Conservation (phyloP, 2,113 vertebrate genomes). For the Caracal caracal region DNA sequence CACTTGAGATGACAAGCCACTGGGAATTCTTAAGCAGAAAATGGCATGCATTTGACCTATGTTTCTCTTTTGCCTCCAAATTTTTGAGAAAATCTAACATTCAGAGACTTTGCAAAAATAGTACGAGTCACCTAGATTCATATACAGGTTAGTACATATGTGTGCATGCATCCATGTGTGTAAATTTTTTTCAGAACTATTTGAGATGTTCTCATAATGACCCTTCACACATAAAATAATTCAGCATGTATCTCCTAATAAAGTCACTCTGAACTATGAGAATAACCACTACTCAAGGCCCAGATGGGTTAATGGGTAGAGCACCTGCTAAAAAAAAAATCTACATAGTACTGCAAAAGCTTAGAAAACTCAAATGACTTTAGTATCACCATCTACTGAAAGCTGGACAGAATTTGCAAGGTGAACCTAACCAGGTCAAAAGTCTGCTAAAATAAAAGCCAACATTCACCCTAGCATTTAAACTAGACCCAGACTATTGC, state of each 20-base stretch:
- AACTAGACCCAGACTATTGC: neutral
- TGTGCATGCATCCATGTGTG: neutral
- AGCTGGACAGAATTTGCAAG: slow-evolving; percentile 1
- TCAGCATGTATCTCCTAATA: slow-evolving; percentile 38
- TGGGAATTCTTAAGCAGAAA: neutral
- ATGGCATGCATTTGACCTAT: neutral
- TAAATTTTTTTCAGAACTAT: neutral
- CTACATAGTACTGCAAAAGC: neutral
- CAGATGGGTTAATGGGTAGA: neutral
- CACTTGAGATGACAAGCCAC: neutral
- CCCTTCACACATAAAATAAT: slow-evolving; percentile 32
- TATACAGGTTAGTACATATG: neutral
- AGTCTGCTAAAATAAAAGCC: slow-evolving; percentile 26
- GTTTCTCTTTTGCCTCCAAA: neutral
- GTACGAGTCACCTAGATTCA: neutral
- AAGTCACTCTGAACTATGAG: neutral
- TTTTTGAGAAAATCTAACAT: slow-evolving; percentile 23
- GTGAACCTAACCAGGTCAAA: slow-evolving; percentile 8
- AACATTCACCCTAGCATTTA: slow-evolving; percentile 28
- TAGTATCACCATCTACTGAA: slow-evolving; percentile 20
- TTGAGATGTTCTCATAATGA: slow-evolving; percentile 43
- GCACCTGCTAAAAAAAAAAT: neutral
- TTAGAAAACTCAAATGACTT: slow-evolving; percentile 54
- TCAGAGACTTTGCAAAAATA: slow-evolving; percentile 5
- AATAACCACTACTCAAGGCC: neutral